phyloP scores from a whole-genome alignment of 2,888 invertebrate species.

The Timema cristinae region DNA sequence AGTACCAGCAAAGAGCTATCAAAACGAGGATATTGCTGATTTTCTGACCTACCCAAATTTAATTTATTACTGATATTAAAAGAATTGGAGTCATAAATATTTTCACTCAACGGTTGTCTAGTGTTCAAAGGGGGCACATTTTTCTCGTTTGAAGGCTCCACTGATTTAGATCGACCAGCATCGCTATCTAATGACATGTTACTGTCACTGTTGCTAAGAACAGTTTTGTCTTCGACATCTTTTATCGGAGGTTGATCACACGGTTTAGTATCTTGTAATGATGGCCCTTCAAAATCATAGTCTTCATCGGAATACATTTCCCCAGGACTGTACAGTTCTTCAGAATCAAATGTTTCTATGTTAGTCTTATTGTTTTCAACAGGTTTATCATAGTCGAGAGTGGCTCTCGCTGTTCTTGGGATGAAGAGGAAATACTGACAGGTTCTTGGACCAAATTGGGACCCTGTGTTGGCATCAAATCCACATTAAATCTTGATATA shows the following conservation, averaged over 20 bases:
- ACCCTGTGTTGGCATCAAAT: no score
- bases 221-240: background rate
- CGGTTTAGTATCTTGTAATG: no score
- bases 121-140: background rate
- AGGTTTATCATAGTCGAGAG: background rate
- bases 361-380: background rate
- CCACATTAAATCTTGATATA: no score
- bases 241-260: conserved; percentile 1
- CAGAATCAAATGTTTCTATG: conserved; percentile 12
- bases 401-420: no score
- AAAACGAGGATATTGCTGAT: background rate
- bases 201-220: background rate
- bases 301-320: conserved; percentile 16
- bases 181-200: conserved; percentile 25
- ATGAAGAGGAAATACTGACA: no score
- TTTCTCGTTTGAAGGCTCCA: background rate
- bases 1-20: conserved; percentile 11
- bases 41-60: background rate
- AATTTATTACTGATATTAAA: no score
- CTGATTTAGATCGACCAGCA: background rate
- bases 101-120: background rate
- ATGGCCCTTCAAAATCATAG: background rate
- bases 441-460: no score
- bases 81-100: no score
- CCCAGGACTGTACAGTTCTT: conserved; percentile 26